These are phyloP conservation scores for Chymomyza costata DNA, from an alignment of 1,140 invertebrate species.

Conservation along the genomic window DNA sequence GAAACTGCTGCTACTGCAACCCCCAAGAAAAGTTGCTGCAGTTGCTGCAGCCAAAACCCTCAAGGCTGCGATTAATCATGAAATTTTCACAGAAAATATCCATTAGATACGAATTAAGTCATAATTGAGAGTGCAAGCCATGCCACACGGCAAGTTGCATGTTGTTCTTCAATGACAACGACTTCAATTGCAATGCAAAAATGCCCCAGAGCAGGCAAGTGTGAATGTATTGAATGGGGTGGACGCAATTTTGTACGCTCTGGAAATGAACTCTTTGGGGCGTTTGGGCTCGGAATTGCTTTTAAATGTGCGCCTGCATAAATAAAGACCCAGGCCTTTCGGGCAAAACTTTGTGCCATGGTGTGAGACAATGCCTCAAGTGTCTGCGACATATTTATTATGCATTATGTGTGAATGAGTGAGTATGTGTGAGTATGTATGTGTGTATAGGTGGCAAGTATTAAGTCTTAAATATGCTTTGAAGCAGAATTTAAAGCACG, in stretches of 20 bases:
- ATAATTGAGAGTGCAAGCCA: slow-evolving; percentile 68
- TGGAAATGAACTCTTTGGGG: too few relatives aligned
- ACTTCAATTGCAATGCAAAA: slow-evolving; percentile 10
- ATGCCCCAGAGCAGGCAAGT: slow-evolving; percentile 17
- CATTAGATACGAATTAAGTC: slow-evolving; percentile 74
- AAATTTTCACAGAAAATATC: slow-evolving; percentile 72
- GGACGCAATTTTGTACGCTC: too few relatives aligned
- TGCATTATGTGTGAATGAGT: slow-evolving; percentile 29
- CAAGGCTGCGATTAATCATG: slow-evolving; percentile 65
- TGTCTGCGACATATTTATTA: slow-evolving; percentile 66
- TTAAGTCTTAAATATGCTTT: slow-evolving; percentile 42
- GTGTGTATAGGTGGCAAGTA: slow-evolving; percentile 26
- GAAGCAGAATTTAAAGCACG: slow-evolving; percentile 41
- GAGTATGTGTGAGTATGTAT: too few relatives aligned
- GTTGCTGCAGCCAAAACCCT: slow-evolving; percentile 24
- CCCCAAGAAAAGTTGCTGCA: slow-evolving; percentile 1
- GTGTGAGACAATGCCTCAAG: slow-evolving; percentile 32
- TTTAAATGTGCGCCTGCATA: slow-evolving; percentile 29
- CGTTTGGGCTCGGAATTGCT: slow-evolving; percentile 18
- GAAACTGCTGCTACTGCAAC: slow-evolving; percentile 40
- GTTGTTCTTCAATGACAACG: slow-evolving; percentile 12
- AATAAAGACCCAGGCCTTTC: slow-evolving; percentile 40
- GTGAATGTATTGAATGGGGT: slow-evolving; percentile 4
- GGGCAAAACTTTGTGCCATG: slow-evolving; percentile 1
- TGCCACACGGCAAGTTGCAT: slow-evolving; percentile 54